A percentile compares a stretch with the other conserved stretches of the same genome.
phyloP scores from a whole-genome alignment of 1,140 invertebrate genomes.

The Manduca sexta region DNA sequence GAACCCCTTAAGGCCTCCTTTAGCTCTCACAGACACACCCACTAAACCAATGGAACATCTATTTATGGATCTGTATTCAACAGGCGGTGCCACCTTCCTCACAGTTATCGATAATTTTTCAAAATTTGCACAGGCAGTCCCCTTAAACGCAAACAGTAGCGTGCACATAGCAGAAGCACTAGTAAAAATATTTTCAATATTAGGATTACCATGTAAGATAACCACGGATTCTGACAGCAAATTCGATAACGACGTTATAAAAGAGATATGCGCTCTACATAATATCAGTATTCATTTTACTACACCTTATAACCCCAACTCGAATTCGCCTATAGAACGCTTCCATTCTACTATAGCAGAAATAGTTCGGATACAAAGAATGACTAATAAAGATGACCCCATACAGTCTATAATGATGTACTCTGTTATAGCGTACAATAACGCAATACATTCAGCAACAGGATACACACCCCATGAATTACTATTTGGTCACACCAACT shows the following conservation, averaged over 20 bases:
- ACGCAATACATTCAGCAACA: constrained; percentile 25
- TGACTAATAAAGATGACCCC: constrained; percentile 26
- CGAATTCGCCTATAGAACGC: constrained; percentile 30
- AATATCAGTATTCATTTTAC: constrained; percentile 29
- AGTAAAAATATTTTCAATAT: constrained; percentile 21
- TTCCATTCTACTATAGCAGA: constrained; percentile 29
- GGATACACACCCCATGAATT: constrained; percentile 14
- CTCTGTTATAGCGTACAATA: constrained; percentile 29
- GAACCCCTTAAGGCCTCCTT: constrained; percentile 20
- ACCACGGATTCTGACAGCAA: constrained; percentile 31
- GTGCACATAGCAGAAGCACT: constrained; percentile 28
- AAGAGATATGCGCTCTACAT: constrained; percentile 26
- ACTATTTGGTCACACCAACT: constrained; percentile 10
- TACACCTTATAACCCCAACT: constrained; percentile 32
- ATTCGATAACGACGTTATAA: constrained; percentile 16
- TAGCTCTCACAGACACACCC: constrained; percentile 27
- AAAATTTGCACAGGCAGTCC: constrained; percentile 28
- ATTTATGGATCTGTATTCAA: constrained; percentile 29
- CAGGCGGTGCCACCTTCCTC: constrained; percentile 23
- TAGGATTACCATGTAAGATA: constrained; percentile 30
- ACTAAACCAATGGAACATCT: constrained; percentile 27
- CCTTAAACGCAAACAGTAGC: constrained; percentile 17
- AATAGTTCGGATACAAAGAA: constrained; percentile 30
- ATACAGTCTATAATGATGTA: constrained; percentile 27
- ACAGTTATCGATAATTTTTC: constrained; percentile 32